These are phyloP conservation scores for Mnemiopsis leidyi DNA, from an alignment of 37 sponge, comb jelly and placozoan genomes.

Conservation along the genomic window DNA sequence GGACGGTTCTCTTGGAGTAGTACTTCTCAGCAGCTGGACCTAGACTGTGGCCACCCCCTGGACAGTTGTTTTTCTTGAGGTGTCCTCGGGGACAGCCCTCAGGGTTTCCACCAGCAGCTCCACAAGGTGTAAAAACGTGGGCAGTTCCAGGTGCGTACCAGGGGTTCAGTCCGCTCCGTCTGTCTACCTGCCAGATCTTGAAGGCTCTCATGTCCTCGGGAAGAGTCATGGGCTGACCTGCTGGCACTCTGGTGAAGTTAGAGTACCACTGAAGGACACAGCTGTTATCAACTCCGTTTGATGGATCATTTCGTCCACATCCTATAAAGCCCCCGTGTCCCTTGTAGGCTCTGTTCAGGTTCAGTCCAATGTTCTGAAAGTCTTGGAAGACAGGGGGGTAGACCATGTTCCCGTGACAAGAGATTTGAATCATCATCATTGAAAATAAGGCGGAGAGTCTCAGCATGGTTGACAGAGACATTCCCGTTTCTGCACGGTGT, in stretches of 20 bases:
- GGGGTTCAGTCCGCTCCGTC: not conserved
- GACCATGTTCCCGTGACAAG: slow-evolving; percentile 30
- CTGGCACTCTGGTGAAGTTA: slow-evolving; percentile 26
- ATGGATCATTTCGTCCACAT: not conserved
- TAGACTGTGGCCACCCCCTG: not conserved
- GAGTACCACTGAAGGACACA: slow-evolving; percentile 22
- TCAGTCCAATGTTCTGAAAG: not conserved
- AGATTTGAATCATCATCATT: not conserved
- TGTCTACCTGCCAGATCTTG: not conserved
- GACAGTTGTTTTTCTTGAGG: not conserved
- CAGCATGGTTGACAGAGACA: too few relatives aligned
- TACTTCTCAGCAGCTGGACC: not conserved
- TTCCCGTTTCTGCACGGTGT: too few relatives aligned
- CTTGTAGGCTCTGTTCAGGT: not conserved
- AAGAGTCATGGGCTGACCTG: not conserved
- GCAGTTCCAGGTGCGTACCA: slow-evolving; percentile 32
- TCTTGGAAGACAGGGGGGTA: slow-evolving; percentile 37
- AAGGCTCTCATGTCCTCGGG: not conserved
- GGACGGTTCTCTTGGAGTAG: not conserved
- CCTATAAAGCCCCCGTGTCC: slow-evolving; percentile 38
- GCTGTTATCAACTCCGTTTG: slow-evolving; percentile 26
- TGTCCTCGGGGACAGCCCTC: not conserved
- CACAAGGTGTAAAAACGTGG: not conserved
- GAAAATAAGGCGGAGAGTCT: not conserved
- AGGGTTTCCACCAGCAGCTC: slow-evolving; percentile 1